Conservation (phyloP, 2,113 vertebrate genomes). For the Hypocryptadius cinnamomeus region DNA sequence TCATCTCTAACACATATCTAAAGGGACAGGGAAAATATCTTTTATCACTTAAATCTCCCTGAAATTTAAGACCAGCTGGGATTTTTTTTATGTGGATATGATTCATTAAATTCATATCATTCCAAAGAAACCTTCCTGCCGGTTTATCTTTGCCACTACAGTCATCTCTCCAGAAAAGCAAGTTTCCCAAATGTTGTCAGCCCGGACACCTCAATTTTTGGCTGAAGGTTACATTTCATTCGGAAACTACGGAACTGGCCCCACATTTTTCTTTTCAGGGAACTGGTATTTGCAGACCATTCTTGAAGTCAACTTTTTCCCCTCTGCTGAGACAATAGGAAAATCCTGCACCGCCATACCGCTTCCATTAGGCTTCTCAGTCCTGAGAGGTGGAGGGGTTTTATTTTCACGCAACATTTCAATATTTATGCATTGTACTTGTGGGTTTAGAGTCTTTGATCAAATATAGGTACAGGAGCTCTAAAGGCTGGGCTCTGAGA, state of each 20-base stretch:
- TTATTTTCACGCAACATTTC: not conserved
- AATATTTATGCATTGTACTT: not conserved
- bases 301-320: constrained; percentile 56
- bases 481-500: not conserved
- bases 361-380: constrained; percentile 13
- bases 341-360: not conserved
- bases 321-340: constrained; percentile 65
- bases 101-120: constrained; percentile 81
- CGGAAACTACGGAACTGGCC: constrained; percentile 46
- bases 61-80: constrained; percentile 84
- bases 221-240: constrained; percentile 61
- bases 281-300: constrained; percentile 54
- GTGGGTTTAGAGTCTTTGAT: not conserved
- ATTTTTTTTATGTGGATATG: constrained; percentile 72
- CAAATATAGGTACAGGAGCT: not conserved
- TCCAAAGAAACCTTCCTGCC: constrained; percentile 79
- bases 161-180: constrained; percentile 63
- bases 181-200: constrained; percentile 69
- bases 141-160: constrained; percentile 74
- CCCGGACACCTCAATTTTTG: constrained; percentile 64
- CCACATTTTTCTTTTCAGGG: constrained; percentile 47
- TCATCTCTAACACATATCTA: constrained; percentile 75
- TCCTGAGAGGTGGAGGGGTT: not conserved
- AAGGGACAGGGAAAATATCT: constrained; percentile 74
- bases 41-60: constrained; percentile 81